A percentile compares a stretch with the other conserved stretches of the same genome.
Evolutionary conservation across 1,140 invertebrate species (phyloP).

Genomic region (Thrips palmi): DNA sequence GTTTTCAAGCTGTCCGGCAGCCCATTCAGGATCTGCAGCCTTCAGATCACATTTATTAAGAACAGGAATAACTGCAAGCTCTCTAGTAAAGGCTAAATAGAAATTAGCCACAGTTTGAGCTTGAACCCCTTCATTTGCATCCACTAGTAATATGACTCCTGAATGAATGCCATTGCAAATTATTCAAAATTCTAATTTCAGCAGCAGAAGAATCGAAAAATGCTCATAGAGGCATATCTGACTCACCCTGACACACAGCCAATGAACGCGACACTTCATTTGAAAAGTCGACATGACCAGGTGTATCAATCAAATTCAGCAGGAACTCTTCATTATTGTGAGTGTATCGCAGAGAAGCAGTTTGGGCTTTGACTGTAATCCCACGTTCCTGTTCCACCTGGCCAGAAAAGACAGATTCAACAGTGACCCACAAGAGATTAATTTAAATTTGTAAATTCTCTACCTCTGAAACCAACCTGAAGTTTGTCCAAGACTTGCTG

Average conservation of each 20-base stretch:
- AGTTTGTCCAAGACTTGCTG: conserved; percentile 77
- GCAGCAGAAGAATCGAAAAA: no score
- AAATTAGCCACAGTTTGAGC: conserved; percentile 97
- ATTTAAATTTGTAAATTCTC: conserved; percentile 24
- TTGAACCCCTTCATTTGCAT: conserved; percentile 91
- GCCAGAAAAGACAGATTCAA: conserved; percentile 16
- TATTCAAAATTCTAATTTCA: no score
- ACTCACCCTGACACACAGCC: conserved; percentile 79
- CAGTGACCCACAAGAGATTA: not conserved
- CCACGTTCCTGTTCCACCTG: conserved; percentile 88
- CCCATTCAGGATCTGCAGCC: conserved; percentile 66
- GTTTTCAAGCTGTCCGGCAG: conserved; percentile 57
- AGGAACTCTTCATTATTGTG: conserved; percentile 51
- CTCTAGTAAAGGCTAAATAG: conserved; percentile 69
- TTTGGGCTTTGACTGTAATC: conserved; percentile 97
- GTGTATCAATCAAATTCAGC: conserved; percentile 95
- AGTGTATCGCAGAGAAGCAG: conserved; percentile 70
- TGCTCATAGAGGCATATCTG: no score
- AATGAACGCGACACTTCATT: conserved; percentile 87
- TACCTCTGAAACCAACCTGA: no score
- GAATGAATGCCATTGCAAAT: no score
- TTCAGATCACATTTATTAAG: conserved; percentile 96
- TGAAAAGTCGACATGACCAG: conserved; percentile 95
- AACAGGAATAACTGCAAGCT: conserved; percentile 76
- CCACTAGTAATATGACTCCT: conserved; percentile 87